These are phyloP conservation scores for Discoglossus pictus DNA, from an alignment of 2,797 vertebrate genomes.

Conservation along the genomic window DNA sequence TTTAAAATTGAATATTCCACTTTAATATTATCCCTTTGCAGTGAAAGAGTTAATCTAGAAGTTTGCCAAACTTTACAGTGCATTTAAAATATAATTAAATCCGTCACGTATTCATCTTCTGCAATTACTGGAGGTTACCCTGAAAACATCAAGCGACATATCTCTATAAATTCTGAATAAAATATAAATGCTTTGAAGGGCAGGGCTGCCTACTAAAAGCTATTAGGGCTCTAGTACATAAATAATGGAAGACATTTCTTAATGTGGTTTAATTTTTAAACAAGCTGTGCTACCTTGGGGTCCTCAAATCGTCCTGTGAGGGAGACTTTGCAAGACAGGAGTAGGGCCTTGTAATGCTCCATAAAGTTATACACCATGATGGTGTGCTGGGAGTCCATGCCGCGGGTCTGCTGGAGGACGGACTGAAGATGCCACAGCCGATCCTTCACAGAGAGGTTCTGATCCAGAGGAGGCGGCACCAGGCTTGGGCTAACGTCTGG, in stretches of 20 bases:
- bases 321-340: slow-evolving; percentile 84
- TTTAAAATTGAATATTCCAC: too few species aligned
- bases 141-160: background rate
- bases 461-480: slow-evolving; percentile 87
- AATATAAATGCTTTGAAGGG: slow-evolving; percentile 16
- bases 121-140: too few species aligned
- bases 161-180: slow-evolving; percentile 9
- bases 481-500: slow-evolving; percentile 84
- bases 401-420: slow-evolving; percentile 67
- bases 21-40: too few species aligned
- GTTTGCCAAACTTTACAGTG: too few species aligned
- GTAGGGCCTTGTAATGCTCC: slow-evolving; percentile 84
- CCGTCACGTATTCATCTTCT: too few species aligned
- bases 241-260: slow-evolving; percentile 34
- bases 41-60: too few species aligned
- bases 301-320: slow-evolving; percentile 86
- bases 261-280: slow-evolving; percentile 30
- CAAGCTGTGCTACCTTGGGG: slow-evolving; percentile 79
- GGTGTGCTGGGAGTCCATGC: slow-evolving; percentile 52
- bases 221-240: slow-evolving; percentile 7
- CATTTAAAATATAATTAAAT: too few species aligned
- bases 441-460: slow-evolving; percentile 75
- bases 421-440: slow-evolving; percentile 75
- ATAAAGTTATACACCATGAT: slow-evolving; percentile 83
- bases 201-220: slow-evolving; percentile 6